These are phyloP conservation scores for Laterallus jamaicensis DNA, from an alignment of 2,113 vertebrate species.

Conservation along the genomic window DNA sequence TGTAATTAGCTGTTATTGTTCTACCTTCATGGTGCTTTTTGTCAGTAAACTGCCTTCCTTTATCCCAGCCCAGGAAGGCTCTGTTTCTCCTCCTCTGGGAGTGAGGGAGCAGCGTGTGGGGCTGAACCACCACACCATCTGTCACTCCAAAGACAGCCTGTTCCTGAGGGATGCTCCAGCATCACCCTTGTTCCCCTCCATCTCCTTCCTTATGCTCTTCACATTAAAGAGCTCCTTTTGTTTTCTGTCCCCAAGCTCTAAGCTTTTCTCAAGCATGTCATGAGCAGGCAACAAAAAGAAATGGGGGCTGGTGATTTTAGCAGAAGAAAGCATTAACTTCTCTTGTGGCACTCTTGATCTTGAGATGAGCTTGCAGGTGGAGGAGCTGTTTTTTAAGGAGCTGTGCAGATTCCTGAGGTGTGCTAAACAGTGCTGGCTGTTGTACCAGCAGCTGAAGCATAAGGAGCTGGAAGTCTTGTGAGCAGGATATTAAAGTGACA, in stretches of 20 bases:
- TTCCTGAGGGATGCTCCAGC: background rate
- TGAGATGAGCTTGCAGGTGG: background rate
- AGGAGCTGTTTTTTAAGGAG: background rate
- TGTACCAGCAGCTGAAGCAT: background rate
- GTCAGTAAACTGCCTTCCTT: too few species aligned
- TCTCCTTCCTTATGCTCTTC: background rate
- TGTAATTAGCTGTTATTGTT: too few species aligned
- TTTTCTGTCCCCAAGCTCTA: too few species aligned
- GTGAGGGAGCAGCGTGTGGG: too few species aligned
- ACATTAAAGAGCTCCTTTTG: background rate
- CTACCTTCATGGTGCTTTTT: too few species aligned
- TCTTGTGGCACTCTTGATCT: background rate
- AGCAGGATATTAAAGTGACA: constrained; percentile 28
- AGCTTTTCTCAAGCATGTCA: background rate
- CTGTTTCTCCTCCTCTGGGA: too few species aligned
- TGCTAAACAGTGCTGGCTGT: background rate
- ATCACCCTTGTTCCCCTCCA: background rate
- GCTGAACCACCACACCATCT: too few species aligned
- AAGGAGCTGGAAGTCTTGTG: background rate
- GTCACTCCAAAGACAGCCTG: background rate
- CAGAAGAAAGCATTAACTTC: background rate
- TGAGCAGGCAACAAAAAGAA: background rate
- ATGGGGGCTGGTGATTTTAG: background rate
- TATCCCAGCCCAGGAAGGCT: too few species aligned
- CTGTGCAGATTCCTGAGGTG: background rate